Evolutionary conservation across 2,888 invertebrate genomes (phyloP), one percentile per base, ranked within the genome.

Genomic region (Chloroclysta siterata): DNA sequence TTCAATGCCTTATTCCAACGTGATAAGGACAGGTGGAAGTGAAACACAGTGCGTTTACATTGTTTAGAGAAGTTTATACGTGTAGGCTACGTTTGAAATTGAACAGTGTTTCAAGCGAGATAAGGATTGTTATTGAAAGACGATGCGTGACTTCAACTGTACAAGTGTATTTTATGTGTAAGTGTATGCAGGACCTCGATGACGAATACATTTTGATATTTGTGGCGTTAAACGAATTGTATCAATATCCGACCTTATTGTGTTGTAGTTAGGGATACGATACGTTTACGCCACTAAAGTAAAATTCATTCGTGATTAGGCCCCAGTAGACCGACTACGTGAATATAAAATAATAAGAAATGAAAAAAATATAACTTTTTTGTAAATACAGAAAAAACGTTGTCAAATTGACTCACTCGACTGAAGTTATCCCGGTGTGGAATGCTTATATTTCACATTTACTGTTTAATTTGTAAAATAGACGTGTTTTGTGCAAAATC

Each of bases 21-120:
- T 28, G 5, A 42, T 41, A 53, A 41, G 8, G 52, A 17, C 36
- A 36, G 6, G 36, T 48, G 48, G 50, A 7, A 52, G 36, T 48
- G 48, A 54, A 7, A 52, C 36, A 14, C n/a, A 28, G 55, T 41
- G 61, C 41, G 15, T 54, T 47, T 22, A 17, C 11, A 4, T 10
- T 46, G 17, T 46, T 46, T 17, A 46, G 17, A 44, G 17, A 17
- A 17, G 46, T 46, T 46, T 17, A 44, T 15, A 44, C 14, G 60
- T 53, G 47, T 46, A 1, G 29, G 15, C 10, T n/a, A 36, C 3
- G 41, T 33, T 53, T 13, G 8, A 81, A 79, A 70, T 72, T 73
- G 72, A 72, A 75, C 74, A 72, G 75, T 63, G 57, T 60, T 58
- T 29, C 28, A 52, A 46, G n/a, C 46, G 5, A 7, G 1, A 44